Base-by-base conservation (phyloP, 2,797 vertebrate species). In the Scolopax bukidnonensis region DNA sequence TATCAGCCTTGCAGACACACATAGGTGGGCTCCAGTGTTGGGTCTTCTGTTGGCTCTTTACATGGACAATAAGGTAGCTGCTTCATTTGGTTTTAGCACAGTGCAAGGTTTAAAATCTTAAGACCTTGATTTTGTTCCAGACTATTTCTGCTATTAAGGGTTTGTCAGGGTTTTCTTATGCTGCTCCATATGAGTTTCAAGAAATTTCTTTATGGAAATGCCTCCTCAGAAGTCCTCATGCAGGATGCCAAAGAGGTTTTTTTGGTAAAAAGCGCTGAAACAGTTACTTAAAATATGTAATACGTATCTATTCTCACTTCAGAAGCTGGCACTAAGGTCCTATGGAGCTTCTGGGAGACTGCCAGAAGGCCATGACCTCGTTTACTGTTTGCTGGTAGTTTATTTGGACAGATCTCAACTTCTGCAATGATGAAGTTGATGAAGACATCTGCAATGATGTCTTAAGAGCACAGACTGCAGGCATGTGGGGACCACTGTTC, bases 181-280 rank as follows among this genome's bases (percentile, higher is more conserved):
- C 45, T 50, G 14, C 48, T 81, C 38, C 23, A 2, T 50, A 45
- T 51, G 47, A 16, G 15, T 74, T 74, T 85, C 33, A 54, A 60
- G 43, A 76, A 28, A 51, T 48, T 89, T 87, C 51, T 45, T 71
- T 43, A 36, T 32, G 48, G 18, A 81, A 38, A 10, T 68, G 17
- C 13, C 45, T 79, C 21, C 45, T 21, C 4, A 30, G 45, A 64
- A 89, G 9, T 75, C 3, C 0, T 69, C 70, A 75, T 93, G 32
- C 45, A 89, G 38, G n/a, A 57, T 77, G 32, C 32, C 28, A 13
- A 56, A 75, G 57, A 74, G 19, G 13, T 9, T 36, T 36, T 36
- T 91, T 86, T 68, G 63, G 33, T 86, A 64, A 45, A 43, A 91
- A 86, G 76, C 68, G 50, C 33, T 85, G 51, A 85, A 91, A 64